These are phyloP conservation scores for Chrosomus eos DNA, from an alignment of 2,797 vertebrate genomes.

Conservation along the genomic window DNA sequence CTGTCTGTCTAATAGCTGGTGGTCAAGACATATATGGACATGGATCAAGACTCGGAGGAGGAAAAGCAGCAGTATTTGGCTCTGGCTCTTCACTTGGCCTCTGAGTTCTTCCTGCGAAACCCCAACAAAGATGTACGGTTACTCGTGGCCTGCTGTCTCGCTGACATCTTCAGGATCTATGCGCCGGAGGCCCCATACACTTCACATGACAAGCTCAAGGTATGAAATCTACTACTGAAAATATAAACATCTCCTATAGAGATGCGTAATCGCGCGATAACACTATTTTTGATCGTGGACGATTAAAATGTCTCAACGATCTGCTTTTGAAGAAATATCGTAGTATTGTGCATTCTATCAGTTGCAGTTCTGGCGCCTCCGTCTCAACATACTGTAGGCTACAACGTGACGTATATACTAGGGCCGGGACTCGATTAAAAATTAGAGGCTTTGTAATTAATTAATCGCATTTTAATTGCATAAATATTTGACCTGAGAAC, in stretches of 20 bases:
- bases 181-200: constrained; percentile 99
- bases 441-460: no score
- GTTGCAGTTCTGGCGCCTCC: no score
- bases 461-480: no score
- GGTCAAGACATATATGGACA: constrained; percentile 99
- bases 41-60: constrained; percentile 99
- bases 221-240: constrained; percentile 60
- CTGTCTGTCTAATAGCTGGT: constrained; percentile 84
- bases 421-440: no score
- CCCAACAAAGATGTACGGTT: constrained; percentile 98
- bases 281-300: no score
- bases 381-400: no score
- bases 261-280: no score
- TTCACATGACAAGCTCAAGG: constrained; percentile 99
- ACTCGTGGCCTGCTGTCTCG: constrained; percentile 97
- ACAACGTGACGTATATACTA: no score
- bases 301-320: no score
- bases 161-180: constrained; percentile 99
- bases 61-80: constrained; percentile 99
- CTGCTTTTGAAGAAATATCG: no score
- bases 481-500: no score
- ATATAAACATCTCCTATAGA: background rate
- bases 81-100: constrained; percentile 95
- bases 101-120: constrained; percentile 99
- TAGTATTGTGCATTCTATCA: no score